Evolutionary conservation across 2,888 invertebrate species (phyloP), one percentile per base, ranked within the genome.

Genomic region (Lycophotia porphyrea): DNA sequence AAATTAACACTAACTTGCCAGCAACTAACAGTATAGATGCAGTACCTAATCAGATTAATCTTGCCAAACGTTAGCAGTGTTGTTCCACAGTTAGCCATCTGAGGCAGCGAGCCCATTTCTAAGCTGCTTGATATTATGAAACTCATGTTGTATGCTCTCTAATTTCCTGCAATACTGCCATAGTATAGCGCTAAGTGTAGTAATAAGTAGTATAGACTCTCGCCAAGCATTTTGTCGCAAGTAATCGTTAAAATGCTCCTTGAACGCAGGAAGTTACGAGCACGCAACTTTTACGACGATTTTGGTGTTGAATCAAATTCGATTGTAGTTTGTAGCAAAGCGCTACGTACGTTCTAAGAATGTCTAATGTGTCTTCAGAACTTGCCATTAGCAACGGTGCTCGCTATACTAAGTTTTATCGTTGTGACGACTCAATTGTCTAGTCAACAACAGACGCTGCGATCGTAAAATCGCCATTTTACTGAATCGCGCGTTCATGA

Each of bases 101-200:
- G 90, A 88, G 85, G 92, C 92, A 92, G 92, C 90, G 88, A 80
- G 89, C 89, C 90, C 87, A 90, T 87, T 87, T 78, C 66, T 87
- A 92, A 94, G 94, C 94, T 95, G 95, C 94, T 95, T 94, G 94
- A 94, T 94, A 84, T 78, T 85, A 88, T 88, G 91, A 92, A 92
- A 93, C 93, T 93, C 91, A 91, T 92, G 93, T 94, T 92, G 92
- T 92, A 85, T 91, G 93, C 94, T 94, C 92, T 93, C 93, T 93
- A 91, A 93, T 94, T 94, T 94, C 93, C 93, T 93, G 93, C 94
- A 92, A 89, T 92, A 95, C 94, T 94, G 95, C 94, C 95, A 94
- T 95, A 93, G 88, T 89, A 89, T 93, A 93, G 90, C 89, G 78
- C 88, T 92, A 92, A 92, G 89, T 88, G 86, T 94, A 93, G 91